Evolutionary conservation across 2,797 vertebrate species (phyloP).

Genomic region (Anguilla megastoma): DNA sequence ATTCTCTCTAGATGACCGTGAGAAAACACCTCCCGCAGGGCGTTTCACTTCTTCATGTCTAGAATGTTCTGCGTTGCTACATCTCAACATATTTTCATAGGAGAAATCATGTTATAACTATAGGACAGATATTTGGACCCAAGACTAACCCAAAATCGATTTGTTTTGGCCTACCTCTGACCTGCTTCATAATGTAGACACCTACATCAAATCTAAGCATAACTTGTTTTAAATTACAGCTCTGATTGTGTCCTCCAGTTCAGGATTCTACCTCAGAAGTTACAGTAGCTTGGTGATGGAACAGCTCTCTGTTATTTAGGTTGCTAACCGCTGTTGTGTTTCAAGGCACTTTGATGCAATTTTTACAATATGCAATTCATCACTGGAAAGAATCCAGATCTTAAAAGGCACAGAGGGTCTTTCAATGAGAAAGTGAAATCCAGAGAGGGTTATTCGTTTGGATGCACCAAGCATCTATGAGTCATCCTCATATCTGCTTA

Average conservation of each 20-base stretch:
- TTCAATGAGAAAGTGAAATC: neutral
- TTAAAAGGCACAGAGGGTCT: neutral
- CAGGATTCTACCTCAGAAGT: neutral
- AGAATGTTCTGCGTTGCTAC: neutral
- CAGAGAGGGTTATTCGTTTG: neutral
- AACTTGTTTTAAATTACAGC: neutral
- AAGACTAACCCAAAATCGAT: neutral
- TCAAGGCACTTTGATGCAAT: neutral
- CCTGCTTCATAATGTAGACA: neutral
- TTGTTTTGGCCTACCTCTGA: neutral
- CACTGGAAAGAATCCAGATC: neutral
- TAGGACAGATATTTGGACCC: neutral
- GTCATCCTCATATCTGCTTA: neutral
- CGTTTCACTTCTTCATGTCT: slow-evolving; percentile 1
- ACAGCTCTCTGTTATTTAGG: neutral
- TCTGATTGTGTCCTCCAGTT: neutral
- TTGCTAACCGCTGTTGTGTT: neutral
- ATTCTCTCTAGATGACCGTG: neutral
- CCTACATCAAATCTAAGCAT: neutral
- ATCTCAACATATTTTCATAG: neutral
- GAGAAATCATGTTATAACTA: neutral
- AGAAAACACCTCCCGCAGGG: neutral
- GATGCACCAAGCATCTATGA: neutral
- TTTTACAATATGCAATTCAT: neutral
- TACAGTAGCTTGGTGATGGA: neutral